These are phyloP conservation scores for Anseranas semipalmata DNA, from an alignment of 2,113 vertebrate genomes.

Conservation along the genomic window DNA sequence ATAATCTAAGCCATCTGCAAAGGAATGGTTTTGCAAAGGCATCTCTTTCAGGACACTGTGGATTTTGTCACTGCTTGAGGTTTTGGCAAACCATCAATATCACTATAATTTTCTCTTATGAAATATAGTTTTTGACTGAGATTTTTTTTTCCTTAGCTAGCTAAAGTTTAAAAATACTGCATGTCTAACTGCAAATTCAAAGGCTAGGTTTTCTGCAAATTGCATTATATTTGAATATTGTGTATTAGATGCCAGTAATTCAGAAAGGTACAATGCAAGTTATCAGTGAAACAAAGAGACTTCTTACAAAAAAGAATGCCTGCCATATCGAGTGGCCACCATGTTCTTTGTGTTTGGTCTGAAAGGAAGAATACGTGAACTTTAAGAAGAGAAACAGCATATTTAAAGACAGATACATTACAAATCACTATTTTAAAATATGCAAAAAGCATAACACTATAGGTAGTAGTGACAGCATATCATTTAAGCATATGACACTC, in stretches of 20 bases:
- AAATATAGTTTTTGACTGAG: slow-evolving; percentile 78
- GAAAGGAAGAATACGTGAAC: background rate
- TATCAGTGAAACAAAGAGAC: background rate
- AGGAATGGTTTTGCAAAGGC: slow-evolving; percentile 82
- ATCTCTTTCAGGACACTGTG: slow-evolving; percentile 88
- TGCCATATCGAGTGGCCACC: background rate
- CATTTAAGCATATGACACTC: background rate
- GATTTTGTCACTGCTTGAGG: slow-evolving; percentile 94
- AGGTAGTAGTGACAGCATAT: background rate
- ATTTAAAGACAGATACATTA: background rate
- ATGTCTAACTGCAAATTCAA: slow-evolving; percentile 3
- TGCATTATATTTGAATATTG: background rate
- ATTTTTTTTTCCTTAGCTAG: slow-evolving; percentile 13
- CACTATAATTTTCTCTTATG: slow-evolving; percentile 86
- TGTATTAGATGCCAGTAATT: background rate
- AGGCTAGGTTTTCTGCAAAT: slow-evolving; percentile 21
- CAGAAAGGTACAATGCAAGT: background rate
- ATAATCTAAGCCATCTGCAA: slow-evolving; percentile 92
- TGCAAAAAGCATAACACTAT: background rate
- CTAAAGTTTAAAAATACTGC: slow-evolving; percentile 46
- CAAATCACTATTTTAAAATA: background rate
- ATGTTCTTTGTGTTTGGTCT: background rate
- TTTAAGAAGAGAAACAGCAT: background rate
- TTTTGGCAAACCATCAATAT: slow-evolving; percentile 86
- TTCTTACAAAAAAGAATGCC: background rate